These are phyloP conservation scores for Oophaga pumilio DNA, from an alignment of 2,113 vertebrate species.

Conservation along the genomic window DNA sequence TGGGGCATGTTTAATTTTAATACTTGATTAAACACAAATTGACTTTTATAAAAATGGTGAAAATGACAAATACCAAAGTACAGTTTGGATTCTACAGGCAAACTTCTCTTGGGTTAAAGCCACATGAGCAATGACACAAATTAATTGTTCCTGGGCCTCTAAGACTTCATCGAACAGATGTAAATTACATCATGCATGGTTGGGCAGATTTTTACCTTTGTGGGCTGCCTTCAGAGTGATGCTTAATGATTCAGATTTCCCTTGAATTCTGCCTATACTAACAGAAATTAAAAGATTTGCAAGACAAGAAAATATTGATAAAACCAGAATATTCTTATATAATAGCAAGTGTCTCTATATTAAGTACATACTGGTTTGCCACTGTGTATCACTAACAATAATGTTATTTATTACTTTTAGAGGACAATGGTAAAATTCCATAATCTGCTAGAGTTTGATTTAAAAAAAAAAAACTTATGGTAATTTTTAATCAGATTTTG, in stretches of 20 bases:
- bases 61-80: constrained; percentile 72
- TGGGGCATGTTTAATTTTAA: constrained; percentile 61
- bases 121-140: constrained; percentile 71
- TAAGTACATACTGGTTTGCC: background rate
- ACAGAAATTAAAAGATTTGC: constrained; percentile 11
- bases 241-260: constrained; percentile 67
- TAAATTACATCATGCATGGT: constrained; percentile 75
- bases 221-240: constrained; percentile 67
- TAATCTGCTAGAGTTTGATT: background rate
- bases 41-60: constrained; percentile 60
- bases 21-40: constrained; percentile 66
- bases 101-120: constrained; percentile 69
- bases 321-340: constrained; percentile 33
- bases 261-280: constrained; percentile 60
- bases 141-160: constrained; percentile 76
- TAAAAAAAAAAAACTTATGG: background rate
- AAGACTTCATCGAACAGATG: constrained; percentile 78
- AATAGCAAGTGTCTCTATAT: background rate
- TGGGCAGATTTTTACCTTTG: constrained; percentile 70
- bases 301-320: background rate
- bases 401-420: background rate
- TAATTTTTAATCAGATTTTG: no score
- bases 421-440: background rate
- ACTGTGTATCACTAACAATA: background rate
- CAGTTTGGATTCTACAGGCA: constrained; percentile 65